Percentiles rank a stretch among this genome's conserved stretches.
Conservation (phyloP, 2,797 vertebrate genomes). For the Sebastes steindachneri region DNA sequence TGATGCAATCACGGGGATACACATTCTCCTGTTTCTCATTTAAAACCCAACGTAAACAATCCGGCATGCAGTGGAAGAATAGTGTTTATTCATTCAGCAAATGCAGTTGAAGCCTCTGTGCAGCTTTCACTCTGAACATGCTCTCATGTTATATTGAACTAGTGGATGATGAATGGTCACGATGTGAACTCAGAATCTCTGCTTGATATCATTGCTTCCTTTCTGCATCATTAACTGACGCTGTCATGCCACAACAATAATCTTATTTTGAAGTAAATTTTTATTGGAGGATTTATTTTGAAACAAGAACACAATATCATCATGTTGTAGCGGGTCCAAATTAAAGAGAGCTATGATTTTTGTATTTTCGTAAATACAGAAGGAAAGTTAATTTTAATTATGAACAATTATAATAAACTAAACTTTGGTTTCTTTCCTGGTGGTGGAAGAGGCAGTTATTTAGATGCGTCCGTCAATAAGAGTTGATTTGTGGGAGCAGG, state of each 20-base stretch:
- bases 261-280: neutral
- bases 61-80: neutral
- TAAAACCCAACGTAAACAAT: conserved; percentile 6
- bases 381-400: too few relatives aligned
- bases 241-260: neutral
- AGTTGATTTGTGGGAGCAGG: too few relatives aligned
- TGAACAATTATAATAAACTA: too few relatives aligned
- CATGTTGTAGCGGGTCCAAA: too few relatives aligned
- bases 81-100: conserved; percentile 8
- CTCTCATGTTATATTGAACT: neutral
- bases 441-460: too few relatives aligned
- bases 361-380: too few relatives aligned
- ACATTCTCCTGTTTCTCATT: conserved; percentile 21
- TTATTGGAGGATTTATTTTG: neutral
- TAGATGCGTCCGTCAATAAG: too few relatives aligned
- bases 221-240: neutral
- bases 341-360: too few relatives aligned
- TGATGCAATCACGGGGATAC: neutral
- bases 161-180: neutral
- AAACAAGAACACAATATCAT: neutral
- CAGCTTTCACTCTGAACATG: neutral
- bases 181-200: neutral
- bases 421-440: too few relatives aligned
- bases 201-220: neutral
- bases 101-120: neutral